Conservation (phyloP, 1,140 invertebrate species). For the Panagrolaimus sp. region DNA sequence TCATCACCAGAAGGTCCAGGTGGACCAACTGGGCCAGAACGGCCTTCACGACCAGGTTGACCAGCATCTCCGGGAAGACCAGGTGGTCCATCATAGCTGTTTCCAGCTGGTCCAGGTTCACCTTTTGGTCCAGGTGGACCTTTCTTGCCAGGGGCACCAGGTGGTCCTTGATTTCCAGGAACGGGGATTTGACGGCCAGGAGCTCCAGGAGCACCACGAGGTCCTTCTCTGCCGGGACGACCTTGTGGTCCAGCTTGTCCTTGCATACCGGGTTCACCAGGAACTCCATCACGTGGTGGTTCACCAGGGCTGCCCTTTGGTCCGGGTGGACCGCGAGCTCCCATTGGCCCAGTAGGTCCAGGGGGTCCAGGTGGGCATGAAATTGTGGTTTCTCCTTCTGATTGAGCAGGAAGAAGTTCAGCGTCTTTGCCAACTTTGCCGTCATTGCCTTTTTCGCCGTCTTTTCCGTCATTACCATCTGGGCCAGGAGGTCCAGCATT, state of each 20-base stretch:
- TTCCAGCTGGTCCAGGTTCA: slow-evolving; percentile 55
- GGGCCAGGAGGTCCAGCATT: slow-evolving; percentile 6
- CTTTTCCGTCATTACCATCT: slow-evolving; percentile 45
- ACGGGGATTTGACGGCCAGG: slow-evolving; percentile 53
- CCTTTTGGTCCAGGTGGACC: slow-evolving; percentile 46
- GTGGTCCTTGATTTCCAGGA: slow-evolving; percentile 54
- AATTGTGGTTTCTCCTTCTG: slow-evolving; percentile 46
- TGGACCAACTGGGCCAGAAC: slow-evolving; percentile 29
- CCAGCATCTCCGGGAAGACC: slow-evolving; percentile 40
- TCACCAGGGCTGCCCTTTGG: slow-evolving; percentile 9
- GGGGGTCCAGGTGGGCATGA: slow-evolving; percentile 55
- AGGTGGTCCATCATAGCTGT: slow-evolving; percentile 50
- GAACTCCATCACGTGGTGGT: slow-evolving; percentile 33
- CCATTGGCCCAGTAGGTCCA: slow-evolving; percentile 46
- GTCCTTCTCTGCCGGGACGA: slow-evolving; percentile 54
- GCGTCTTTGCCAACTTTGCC: slow-evolving; percentile 53
- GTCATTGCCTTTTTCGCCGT: slow-evolving; percentile 55
- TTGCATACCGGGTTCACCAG: slow-evolving; percentile 47
- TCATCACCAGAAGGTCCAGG: slow-evolving; percentile 50
- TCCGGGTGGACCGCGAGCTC: slow-evolving; percentile 9
- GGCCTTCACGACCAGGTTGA: slow-evolving; percentile 21
- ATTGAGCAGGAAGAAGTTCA: slow-evolving; percentile 41
- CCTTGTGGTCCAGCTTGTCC: slow-evolving; percentile 55
- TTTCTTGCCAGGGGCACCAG: slow-evolving; percentile 29
- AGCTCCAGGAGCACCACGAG: slow-evolving; percentile 55